Evolutionary conservation across 2,113 vertebrate genomes (phyloP).

Genomic region (Vimba vimba): DNA sequence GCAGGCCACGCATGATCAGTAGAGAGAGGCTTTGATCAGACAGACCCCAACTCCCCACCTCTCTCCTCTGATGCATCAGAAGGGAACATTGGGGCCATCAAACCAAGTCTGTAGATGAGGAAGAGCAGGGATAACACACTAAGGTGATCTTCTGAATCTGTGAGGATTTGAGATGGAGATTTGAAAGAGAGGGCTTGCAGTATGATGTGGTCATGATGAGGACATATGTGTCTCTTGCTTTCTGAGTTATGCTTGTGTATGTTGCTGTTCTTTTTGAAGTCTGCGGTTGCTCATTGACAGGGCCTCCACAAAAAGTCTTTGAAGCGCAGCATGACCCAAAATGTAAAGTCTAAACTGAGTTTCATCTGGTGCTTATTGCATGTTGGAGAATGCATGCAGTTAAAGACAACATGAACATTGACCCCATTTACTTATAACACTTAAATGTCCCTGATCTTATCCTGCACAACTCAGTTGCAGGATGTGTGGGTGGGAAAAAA

Average conservation of each 20-base stretch:
- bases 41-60: neutral
- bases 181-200: neutral
- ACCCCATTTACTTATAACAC: neutral
- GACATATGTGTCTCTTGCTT: neutral
- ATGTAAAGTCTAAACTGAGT: conserved; percentile 71
- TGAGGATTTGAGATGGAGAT: neutral
- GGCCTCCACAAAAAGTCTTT: conserved; percentile 64
- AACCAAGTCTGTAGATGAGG: conserved; percentile 51
- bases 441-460: neutral
- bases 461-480: neutral
- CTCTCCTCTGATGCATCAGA: conserved; percentile 26
- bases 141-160: neutral
- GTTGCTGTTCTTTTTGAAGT: conserved; percentile 56
- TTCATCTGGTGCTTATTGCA: conserved; percentile 72
- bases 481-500: neutral
- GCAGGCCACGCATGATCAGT: conserved; percentile 57
- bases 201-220: neutral
- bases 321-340: conserved; percentile 76
- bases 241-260: conserved; percentile 43
- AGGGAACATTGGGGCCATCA: conserved; percentile 46
- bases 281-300: conserved; percentile 31
- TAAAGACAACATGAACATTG: conserved; percentile 17
- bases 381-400: conserved; percentile 1
- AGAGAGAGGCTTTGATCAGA: conserved; percentile 60
- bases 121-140: conserved; percentile 46